Conservation (phyloP, 2,113 vertebrate species). For the Percina caprodes region DNA sequence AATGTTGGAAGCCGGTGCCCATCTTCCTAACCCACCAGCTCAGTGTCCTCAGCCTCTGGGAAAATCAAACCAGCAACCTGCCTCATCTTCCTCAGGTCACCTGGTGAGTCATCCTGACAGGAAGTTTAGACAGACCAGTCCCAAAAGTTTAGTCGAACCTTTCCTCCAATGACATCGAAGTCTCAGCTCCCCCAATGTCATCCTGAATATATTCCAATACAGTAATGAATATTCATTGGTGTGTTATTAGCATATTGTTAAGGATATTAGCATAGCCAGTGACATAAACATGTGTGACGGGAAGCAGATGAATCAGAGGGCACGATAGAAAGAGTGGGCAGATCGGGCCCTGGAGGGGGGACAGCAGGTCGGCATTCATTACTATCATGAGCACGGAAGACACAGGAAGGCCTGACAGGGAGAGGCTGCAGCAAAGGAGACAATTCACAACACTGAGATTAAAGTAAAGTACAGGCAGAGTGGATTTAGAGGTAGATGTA, state of each 20-base stretch:
- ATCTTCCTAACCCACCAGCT: not conserved
- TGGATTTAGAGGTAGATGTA: not conserved
- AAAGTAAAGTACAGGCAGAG: not conserved
- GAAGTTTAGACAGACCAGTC: conserved; percentile 21
- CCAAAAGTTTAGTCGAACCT: conserved; percentile 36
- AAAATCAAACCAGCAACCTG: conserved; percentile 10
- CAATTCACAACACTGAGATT: not conserved
- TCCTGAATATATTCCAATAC: conserved; percentile 13
- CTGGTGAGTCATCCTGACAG: conserved; percentile 8
- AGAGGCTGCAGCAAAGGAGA: conserved; percentile 28
- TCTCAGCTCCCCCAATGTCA: conserved; percentile 53
- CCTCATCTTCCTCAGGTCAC: not conserved
- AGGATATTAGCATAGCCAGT: conserved; percentile 56
- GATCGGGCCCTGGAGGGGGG: conserved; percentile 23
- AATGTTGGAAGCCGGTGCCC: too few relatives aligned
- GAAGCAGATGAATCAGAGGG: conserved; percentile 66
- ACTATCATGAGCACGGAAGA: conserved; percentile 19
- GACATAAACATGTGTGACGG: conserved; percentile 51
- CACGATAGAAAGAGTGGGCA: conserved; percentile 25
- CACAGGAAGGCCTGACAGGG: conserved; percentile 17
- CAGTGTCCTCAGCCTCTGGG: not conserved
- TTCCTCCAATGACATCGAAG: conserved; percentile 34
- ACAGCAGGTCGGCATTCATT: conserved; percentile 59
- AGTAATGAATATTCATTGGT: conserved; percentile 57
- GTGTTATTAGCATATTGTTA: conserved; percentile 58